A percentile compares a stretch with the other conserved stretches of the same genome.
Evolutionary conservation across 2,888 invertebrate species (phyloP).

Genomic region (Xanthia icteritia): DNA sequence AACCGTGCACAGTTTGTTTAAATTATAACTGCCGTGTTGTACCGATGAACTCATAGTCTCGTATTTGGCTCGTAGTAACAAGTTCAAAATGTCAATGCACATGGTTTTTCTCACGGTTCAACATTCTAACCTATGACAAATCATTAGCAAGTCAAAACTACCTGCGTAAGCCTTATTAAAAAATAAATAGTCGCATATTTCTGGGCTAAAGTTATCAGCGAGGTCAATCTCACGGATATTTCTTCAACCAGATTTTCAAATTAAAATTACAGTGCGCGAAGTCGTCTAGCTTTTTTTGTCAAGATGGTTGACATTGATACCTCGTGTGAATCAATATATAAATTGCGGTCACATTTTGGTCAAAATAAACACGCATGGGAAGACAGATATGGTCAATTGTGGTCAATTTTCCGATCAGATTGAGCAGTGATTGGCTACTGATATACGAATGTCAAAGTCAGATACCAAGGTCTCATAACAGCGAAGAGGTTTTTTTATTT

Average conservation of each 20-base stretch:
- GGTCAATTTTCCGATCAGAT: conserved; percentile 70
- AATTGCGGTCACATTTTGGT: conserved; percentile 57
- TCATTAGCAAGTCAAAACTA: conserved; percentile 13
- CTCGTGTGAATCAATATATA: conserved; percentile 63
- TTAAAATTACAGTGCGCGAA: conserved; percentile 42
- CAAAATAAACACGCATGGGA: conserved; percentile 58
- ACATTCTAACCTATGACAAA: not conserved
- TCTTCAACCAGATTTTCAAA: conserved; percentile 32
- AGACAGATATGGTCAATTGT: conserved; percentile 67
- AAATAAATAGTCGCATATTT: not conserved
- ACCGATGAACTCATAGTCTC: not conserved
- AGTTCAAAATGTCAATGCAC: conserved; percentile 30
- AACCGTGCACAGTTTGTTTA: not conserved
- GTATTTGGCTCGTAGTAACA: not conserved
- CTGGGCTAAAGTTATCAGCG: conserved; percentile 1
- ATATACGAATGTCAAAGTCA: conserved; percentile 67
- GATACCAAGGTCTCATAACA: conserved; percentile 65
- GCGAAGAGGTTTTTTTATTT: conserved; percentile 38
- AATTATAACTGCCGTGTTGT: not conserved
- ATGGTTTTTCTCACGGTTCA: conserved; percentile 35
- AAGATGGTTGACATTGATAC: conserved; percentile 56
- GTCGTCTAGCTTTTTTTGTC: conserved; percentile 44
- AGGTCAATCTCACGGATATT: conserved; percentile 50
- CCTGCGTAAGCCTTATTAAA: not conserved
- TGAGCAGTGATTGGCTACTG: conserved; percentile 64